phyloP scores from a whole-genome alignment of 2,113 vertebrate species.

The Anolis carolinensis region DNA sequence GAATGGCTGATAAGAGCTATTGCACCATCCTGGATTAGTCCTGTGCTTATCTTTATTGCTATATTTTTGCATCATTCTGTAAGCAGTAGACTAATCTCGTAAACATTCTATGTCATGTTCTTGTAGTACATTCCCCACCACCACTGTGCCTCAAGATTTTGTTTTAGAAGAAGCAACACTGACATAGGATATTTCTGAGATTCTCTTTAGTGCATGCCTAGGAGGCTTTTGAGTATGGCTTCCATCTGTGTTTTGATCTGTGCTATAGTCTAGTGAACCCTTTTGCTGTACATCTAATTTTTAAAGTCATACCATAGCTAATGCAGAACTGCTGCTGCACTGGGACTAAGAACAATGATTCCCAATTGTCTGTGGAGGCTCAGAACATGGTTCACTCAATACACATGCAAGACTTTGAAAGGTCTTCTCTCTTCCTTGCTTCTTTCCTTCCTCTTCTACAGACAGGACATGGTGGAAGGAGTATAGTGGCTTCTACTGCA shows the following conservation, averaged over 20 bases:
- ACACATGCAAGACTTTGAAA: neutral
- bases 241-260: conserved; percentile 6
- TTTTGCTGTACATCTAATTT: neutral
- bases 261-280: neutral
- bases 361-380: conserved; percentile 9
- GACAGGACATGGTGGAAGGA: neutral
- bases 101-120: conserved; percentile 60
- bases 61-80: conserved; percentile 68
- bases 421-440: neutral
- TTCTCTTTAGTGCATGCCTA: conserved; percentile 10
- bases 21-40: conserved; percentile 72
- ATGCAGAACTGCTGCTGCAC: neutral
- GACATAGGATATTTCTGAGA: neutral
- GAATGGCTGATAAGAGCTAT: conserved; percentile 74
- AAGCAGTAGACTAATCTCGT: conserved; percentile 70
- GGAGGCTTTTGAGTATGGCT: conserved; percentile 14
- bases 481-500: neutral
- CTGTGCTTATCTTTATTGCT: conserved; percentile 72
- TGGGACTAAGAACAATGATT: neutral
- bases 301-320: neutral
- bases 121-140: conserved; percentile 38
- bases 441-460: neutral
- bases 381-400: neutral
- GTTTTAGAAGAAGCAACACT: conserved; percentile 4
- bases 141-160: conserved; percentile 11